Evolutionary conservation across 2,888 invertebrate genomes (phyloP).

Genomic region (Mythimna impura): DNA sequence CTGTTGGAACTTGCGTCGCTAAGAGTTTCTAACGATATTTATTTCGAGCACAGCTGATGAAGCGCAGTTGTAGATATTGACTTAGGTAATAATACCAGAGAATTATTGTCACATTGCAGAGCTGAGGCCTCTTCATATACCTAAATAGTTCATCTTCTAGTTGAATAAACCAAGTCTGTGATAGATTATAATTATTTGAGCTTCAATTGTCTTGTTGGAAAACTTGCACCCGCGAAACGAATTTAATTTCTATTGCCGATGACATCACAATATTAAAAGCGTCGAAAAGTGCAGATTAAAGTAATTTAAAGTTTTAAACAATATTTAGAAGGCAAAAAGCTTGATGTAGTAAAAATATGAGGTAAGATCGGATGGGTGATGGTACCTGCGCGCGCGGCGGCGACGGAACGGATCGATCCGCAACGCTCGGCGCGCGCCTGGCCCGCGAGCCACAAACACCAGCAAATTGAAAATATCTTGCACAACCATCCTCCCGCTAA

Average conservation of each 20-base stretch:
- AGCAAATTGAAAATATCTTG: constrained; percentile 71
- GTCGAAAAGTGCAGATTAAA: constrained; percentile 8
- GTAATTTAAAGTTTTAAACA: constrained; percentile 32
- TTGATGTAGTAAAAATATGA: constrained; percentile 52
- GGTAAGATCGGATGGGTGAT: constrained; percentile 34
- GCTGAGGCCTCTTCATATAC: too few species aligned
- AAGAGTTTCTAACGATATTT: background rate
- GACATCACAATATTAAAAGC: background rate
- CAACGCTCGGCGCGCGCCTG: constrained; percentile 65
- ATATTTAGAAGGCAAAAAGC: constrained; percentile 41
- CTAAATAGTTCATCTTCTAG: too few species aligned
- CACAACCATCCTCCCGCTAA: constrained; percentile 19
- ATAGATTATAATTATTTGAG: background rate
- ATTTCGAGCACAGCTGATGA: background rate
- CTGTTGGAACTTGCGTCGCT: background rate
- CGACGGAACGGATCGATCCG: constrained; percentile 72
- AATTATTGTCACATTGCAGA: too few species aligned
- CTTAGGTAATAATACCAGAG: too few species aligned
- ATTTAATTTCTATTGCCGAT: background rate
- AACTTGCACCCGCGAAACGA: background rate
- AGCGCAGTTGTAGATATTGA: too few species aligned
- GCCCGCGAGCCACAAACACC: constrained; percentile 12
- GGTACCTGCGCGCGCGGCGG: constrained; percentile 43
- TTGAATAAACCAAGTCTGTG: background rate
- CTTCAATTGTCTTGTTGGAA: background rate